Evolutionary conservation across 2,888 invertebrate genomes (phyloP).

Genomic region (Pterobdella sp.): DNA sequence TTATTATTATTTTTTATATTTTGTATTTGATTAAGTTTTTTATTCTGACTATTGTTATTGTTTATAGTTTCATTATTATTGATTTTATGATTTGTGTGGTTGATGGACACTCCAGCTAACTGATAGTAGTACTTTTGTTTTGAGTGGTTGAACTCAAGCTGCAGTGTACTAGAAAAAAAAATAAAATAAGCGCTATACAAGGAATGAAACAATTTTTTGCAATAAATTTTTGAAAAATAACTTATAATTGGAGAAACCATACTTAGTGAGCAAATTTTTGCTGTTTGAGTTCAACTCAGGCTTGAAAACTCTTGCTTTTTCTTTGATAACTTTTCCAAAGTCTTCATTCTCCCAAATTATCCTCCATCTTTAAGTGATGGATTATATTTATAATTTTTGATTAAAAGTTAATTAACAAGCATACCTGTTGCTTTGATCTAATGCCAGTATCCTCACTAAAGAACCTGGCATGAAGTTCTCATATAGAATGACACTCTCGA

Average conservation of each 20-base stretch:
- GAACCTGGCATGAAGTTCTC: neutral
- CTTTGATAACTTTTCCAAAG: no score
- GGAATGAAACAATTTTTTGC: no score
- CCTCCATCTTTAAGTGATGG: no score
- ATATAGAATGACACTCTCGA: neutral
- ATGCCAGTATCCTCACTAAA: neutral
- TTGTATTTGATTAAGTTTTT: neutral
- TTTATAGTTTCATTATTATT: neutral
- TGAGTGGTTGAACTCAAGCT: neutral
- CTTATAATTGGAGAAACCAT: no score
- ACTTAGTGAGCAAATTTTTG: no score
- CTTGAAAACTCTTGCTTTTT: no score
- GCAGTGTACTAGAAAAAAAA: neutral
- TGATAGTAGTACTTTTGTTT: neutral
- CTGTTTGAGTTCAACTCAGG: no score
- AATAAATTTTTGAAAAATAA: no score
- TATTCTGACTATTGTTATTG: neutral
- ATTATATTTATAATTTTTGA: no score
- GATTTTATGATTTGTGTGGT: neutral
- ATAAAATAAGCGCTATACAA: no score
- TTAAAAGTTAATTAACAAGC: no score
- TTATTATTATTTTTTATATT: constrained; percentile 5
- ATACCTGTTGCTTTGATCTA: neutral
- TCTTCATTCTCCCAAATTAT: no score
- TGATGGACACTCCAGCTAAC: neutral